Conservation (phyloP, 1,140 invertebrate genomes). For the Oppia nitens region DNA sequence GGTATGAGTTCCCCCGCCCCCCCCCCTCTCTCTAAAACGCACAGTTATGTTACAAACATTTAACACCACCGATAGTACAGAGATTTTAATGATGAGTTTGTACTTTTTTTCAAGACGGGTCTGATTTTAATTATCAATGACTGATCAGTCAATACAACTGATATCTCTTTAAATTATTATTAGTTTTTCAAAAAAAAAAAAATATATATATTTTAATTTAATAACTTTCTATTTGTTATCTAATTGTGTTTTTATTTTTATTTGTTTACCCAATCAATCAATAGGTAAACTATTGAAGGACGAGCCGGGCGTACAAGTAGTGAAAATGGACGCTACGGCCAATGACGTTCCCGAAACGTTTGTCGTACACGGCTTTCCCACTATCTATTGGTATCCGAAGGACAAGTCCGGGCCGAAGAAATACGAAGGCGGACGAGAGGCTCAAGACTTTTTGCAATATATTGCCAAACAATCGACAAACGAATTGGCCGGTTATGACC, state of each 20-base stretch:
- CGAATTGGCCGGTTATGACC: constrained; percentile 71
- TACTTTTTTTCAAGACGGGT: background rate
- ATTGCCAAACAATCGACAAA: constrained; percentile 78
- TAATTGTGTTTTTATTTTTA: no score
- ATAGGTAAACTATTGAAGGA: constrained; percentile 39
- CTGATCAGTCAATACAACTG: background rate
- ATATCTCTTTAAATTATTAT: background rate
- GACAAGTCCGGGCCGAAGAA: constrained; percentile 65
- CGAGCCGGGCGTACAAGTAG: constrained; percentile 71
- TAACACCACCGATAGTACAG: no score
- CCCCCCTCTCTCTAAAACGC: constrained; percentile 1
- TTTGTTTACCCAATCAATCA: background rate
- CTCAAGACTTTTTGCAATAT: constrained; percentile 91
- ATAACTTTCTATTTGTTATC: no score
- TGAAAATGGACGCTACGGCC: constrained; percentile 95
- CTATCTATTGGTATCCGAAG: constrained; percentile 88
- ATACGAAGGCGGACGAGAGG: constrained; percentile 85
- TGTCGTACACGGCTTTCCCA: constrained; percentile 93
- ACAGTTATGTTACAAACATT: background rate
- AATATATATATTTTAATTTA: no score
- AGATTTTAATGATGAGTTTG: background rate
- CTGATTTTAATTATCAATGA: background rate
- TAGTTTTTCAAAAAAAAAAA: background rate
- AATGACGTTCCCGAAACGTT: constrained; percentile 89
- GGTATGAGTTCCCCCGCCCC: constrained; percentile 52